phyloP scores from a whole-genome alignment of 2,797 vertebrate species.

The Amphiprion clarkii region DNA sequence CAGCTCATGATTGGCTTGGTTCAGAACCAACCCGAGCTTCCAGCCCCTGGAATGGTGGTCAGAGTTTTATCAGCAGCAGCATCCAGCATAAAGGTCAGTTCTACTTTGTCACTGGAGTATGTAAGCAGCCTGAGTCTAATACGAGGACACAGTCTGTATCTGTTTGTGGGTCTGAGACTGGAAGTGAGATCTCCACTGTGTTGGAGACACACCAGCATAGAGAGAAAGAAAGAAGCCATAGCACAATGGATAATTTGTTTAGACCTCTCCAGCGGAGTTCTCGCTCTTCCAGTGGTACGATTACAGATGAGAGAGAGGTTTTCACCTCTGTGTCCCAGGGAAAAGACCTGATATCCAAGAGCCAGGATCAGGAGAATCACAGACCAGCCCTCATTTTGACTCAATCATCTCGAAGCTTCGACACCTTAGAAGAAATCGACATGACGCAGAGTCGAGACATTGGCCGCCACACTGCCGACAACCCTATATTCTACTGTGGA shows the following conservation, averaged over 20 bases:
- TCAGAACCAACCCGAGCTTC: conserved; percentile 51
- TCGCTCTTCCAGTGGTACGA: conserved; percentile 52
- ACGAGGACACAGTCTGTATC: conserved; percentile 62
- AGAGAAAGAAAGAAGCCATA: conserved; percentile 77
- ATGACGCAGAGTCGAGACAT: conserved; percentile 70
- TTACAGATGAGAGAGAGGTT: conserved; percentile 59
- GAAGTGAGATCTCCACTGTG: conserved; percentile 52
- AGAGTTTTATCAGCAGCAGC: conserved; percentile 80
- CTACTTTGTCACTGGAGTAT: conserved; percentile 86
- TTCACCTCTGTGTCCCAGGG: conserved; percentile 40
- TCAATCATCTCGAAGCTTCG: conserved; percentile 61
- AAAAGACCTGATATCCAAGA: conserved; percentile 52
- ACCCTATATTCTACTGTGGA: conserved; percentile 82
- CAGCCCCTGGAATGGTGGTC: conserved; percentile 67
- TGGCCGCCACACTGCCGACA: conserved; percentile 62
- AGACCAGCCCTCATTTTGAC: conserved; percentile 33
- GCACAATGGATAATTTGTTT: conserved; percentile 78
- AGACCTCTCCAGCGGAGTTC: conserved; percentile 65
- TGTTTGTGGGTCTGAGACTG: conserved; percentile 65
- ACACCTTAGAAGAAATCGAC: conserved; percentile 68
- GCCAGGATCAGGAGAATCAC: conserved; percentile 66
- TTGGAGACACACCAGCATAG: conserved; percentile 59
- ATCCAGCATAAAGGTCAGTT: conserved; percentile 87
- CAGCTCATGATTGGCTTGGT: conserved; percentile 60
- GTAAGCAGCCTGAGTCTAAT: conserved; percentile 68